These are phyloP conservation scores for Leptosomus discolor DNA, from an alignment of 2,113 vertebrate species.

Conservation along the genomic window DNA sequence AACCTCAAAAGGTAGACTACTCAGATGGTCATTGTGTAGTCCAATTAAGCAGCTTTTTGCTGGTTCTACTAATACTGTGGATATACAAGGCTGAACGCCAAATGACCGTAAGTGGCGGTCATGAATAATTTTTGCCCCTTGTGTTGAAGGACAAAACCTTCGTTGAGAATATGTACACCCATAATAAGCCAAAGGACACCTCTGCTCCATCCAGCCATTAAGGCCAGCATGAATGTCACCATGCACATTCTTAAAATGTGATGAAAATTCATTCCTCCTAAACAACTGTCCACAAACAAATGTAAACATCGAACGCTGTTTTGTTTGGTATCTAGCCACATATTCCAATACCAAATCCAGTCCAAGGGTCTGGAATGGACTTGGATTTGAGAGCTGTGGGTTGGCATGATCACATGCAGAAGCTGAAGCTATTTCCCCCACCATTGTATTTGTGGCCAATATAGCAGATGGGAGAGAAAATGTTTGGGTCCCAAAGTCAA, in stretches of 20 bases:
- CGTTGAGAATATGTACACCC: conserved; percentile 96
- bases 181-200: conserved; percentile 95
- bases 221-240: conserved; percentile 97
- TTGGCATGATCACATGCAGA: conserved; percentile 96
- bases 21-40: conserved; percentile 83
- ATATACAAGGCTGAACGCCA: conserved; percentile 85
- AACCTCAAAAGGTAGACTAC: conserved; percentile 90
- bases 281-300: conserved; percentile 96
- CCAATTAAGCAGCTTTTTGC: conserved; percentile 72
- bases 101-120: conserved; percentile 91
- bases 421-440: conserved; percentile 95
- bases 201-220: conserved; percentile 98
- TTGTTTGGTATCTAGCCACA: conserved; percentile 94
- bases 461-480: conserved; percentile 95
- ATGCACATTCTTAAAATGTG: conserved; percentile 96
- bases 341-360: conserved; percentile 92
- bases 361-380: conserved; percentile 91
- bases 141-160: conserved; percentile 87
- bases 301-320: conserved; percentile 97
- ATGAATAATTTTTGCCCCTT: conserved; percentile 89
- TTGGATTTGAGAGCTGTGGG: conserved; percentile 92
- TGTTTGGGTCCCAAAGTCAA: conserved; percentile 94
- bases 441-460: conserved; percentile 93
- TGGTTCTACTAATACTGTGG: conserved; percentile 73
- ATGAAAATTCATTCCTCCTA: conserved; percentile 94